Conservation (phyloP, 1,140 invertebrate genomes). For the Carposina sasakii region DNA sequence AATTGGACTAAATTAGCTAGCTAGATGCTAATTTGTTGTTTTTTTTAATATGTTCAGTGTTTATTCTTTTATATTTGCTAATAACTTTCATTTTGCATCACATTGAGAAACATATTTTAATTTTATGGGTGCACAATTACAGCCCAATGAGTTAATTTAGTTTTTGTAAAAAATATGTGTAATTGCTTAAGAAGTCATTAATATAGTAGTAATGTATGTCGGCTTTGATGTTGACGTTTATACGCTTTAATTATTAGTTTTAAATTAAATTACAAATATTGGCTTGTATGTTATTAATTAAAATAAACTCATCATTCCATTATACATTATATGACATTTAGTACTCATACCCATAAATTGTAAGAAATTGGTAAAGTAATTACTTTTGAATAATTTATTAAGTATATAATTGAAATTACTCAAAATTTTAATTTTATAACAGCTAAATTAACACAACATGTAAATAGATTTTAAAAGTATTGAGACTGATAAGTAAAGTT, state of each 20-base stretch:
- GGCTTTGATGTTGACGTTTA: slow-evolving; percentile 29
- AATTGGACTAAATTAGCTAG: too few relatives aligned
- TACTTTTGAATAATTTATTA: slow-evolving; percentile 22
- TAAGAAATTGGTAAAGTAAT: slow-evolving; percentile 18
- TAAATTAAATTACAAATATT: slow-evolving; percentile 35
- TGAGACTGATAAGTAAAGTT: slow-evolving; percentile 69
- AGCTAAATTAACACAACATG: slow-evolving; percentile 57
- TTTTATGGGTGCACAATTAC: too few relatives aligned
- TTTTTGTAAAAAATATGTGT: too few relatives aligned
- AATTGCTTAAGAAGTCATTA: too few relatives aligned
- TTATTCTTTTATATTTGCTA: too few relatives aligned
- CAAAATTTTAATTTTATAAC: slow-evolving; percentile 44
- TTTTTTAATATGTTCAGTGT: too few relatives aligned
- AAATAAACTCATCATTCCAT: slow-evolving; percentile 52
- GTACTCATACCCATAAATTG: slow-evolving; percentile 14
- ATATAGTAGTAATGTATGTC: not conserved
- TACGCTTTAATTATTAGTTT: slow-evolving; percentile 44
- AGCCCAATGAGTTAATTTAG: too few relatives aligned
- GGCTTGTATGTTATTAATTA: slow-evolving; percentile 37
- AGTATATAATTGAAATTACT: slow-evolving; percentile 25
- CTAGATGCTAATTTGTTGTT: too few relatives aligned
- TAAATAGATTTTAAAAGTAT: slow-evolving; percentile 65
- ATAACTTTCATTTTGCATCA: too few relatives aligned
- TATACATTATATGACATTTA: slow-evolving; percentile 19
- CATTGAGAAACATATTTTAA: too few relatives aligned